phyloP scores from a whole-genome alignment of 1,140 invertebrate species.

The Bilobella aurantiaca region DNA sequence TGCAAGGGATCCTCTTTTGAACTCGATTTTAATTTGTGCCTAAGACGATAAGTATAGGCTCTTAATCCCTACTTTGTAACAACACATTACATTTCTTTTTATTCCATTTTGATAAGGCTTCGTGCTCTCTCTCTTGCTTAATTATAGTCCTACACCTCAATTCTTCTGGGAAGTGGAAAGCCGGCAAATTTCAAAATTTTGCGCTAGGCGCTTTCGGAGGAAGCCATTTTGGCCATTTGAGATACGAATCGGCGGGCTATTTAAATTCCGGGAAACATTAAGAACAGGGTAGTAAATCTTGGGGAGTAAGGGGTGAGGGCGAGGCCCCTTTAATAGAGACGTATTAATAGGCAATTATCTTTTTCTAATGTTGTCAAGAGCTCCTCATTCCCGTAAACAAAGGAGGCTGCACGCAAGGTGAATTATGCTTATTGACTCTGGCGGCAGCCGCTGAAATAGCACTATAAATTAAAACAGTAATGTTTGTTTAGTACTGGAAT shows the following conservation, averaged over 20 bases:
- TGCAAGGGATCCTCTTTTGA: too few species aligned
- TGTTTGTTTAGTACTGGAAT: too few species aligned
- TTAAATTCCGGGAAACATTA: not conserved
- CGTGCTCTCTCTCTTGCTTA: not conserved
- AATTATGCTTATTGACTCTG: too few species aligned
- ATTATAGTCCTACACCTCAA: not conserved
- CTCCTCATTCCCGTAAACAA: not conserved
- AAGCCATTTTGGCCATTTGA: not conserved
- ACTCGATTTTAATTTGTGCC: not conserved
- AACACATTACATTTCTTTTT: conserved; percentile 3
- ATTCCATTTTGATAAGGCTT: not conserved
- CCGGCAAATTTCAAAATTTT: not conserved
- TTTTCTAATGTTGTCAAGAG: not conserved
- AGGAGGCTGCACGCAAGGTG: not conserved
- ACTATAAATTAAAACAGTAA: too few species aligned
- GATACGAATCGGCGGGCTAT: not conserved
- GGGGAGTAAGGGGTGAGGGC: not conserved
- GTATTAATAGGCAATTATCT: conserved; percentile 3
- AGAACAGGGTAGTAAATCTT: not conserved
- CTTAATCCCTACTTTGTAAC: conserved; percentile 1
- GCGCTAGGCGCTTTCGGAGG: not conserved
- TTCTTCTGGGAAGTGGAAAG: not conserved
- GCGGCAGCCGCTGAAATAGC: too few species aligned
- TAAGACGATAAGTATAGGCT: conserved; percentile 2
- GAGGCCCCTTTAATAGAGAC: conserved; percentile 4